Conservation (phyloP, 2,797 vertebrate genomes). For the Macroramphosus scolopax region DNA sequence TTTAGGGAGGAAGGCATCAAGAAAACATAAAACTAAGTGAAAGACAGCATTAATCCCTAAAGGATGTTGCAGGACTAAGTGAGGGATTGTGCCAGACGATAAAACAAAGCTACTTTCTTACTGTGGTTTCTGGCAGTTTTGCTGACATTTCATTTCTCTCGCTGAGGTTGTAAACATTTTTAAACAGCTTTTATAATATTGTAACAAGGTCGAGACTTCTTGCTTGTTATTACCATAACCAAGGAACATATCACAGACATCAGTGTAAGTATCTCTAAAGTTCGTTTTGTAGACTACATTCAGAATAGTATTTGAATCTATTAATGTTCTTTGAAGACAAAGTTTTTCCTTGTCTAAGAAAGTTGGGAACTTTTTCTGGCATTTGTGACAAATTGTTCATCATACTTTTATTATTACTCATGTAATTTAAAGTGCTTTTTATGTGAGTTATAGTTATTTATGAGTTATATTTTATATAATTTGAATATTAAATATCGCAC, state of each 20-base stretch:
- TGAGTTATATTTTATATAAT: conserved; percentile 25
- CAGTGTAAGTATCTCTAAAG: conserved; percentile 7
- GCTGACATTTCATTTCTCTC: background rate
- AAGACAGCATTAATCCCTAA: conserved; percentile 6
- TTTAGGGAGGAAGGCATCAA: conserved; percentile 40
- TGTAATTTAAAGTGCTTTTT: conserved; percentile 28
- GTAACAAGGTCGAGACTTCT: background rate
- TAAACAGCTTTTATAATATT: conserved; percentile 4
- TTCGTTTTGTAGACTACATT: conserved; percentile 1
- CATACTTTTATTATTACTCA: conserved; percentile 25
- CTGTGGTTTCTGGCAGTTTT: background rate
- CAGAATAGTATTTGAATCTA: conserved; percentile 10
- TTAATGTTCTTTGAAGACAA: conserved; percentile 10
- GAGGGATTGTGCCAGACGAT: conserved; percentile 21
- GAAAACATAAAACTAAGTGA: conserved; percentile 54
- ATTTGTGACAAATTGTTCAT: conserved; percentile 10
- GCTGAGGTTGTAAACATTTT: conserved; percentile 3
- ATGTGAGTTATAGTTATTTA: conserved; percentile 15
- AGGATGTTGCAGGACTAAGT: conserved; percentile 12
- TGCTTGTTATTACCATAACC: conserved; percentile 2
- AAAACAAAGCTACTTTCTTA: background rate
- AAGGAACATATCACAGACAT: background rate
- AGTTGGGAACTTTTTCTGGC: conserved; percentile 6
- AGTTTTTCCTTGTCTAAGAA: conserved; percentile 8
- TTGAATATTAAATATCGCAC: conserved; percentile 15